These are phyloP conservation scores for Drosophila kepulauana DNA, from an alignment of 1,140 invertebrate genomes.

Conservation along the genomic window DNA sequence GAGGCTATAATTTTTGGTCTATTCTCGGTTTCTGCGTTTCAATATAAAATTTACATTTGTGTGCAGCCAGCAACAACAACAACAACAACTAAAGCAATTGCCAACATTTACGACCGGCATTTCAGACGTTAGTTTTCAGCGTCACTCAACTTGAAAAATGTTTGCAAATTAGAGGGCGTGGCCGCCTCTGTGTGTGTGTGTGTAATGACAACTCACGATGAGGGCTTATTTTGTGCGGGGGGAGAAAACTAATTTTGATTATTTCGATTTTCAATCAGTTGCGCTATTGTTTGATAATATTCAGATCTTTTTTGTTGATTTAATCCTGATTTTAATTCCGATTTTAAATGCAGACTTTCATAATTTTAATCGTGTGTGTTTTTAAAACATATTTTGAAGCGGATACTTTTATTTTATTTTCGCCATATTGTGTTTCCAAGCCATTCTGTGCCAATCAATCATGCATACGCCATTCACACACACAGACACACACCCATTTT, in stretches of 20 bases:
- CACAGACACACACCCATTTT: background rate
- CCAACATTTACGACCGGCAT: background rate
- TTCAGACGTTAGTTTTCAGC: background rate
- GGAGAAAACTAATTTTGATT: background rate
- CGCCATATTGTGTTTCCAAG: slow-evolving; percentile 53
- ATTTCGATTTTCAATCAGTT: slow-evolving; percentile 2
- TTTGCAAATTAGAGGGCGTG: slow-evolving; percentile 3
- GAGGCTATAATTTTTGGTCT: slow-evolving; percentile 26
- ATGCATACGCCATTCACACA: slow-evolving; percentile 41
- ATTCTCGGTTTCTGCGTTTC: slow-evolving; percentile 6
- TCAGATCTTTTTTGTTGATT: background rate
- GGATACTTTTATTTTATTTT: slow-evolving; percentile 20
- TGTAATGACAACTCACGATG: background rate
- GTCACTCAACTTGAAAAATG: background rate
- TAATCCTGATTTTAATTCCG: background rate
- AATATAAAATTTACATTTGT: slow-evolving; percentile 15
- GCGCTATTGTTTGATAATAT: slow-evolving; percentile 1
- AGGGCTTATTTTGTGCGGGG: background rate
- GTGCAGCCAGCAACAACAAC: background rate
- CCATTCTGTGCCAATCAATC: slow-evolving; percentile 74
- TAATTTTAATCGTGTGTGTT: slow-evolving; percentile 21
- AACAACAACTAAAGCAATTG: slow-evolving; percentile 4
- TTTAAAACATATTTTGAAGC: slow-evolving; percentile 18
- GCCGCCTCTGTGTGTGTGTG: background rate
- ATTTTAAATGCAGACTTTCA: background rate